A percentile compares a stretch with the other conserved stretches of the same genome.
Evolutionary conservation across 2,888 invertebrate genomes (phyloP).

Genomic region (Pollenia labialis): DNA sequence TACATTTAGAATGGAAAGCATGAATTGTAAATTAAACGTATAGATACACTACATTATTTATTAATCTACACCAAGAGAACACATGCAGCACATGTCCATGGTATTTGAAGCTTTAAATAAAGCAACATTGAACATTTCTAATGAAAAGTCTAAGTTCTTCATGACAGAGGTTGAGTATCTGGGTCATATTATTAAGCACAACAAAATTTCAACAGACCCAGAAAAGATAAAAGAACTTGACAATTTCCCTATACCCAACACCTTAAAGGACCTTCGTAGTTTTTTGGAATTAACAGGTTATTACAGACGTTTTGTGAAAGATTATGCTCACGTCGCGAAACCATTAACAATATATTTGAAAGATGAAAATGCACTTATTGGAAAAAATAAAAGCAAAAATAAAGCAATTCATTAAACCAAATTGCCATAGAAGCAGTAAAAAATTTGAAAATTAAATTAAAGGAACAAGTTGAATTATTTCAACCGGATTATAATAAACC

Average conservation of each 20-base stretch:
- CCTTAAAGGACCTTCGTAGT: neutral
- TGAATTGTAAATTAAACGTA: no score
- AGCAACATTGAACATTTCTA: slow-evolving; percentile 2
- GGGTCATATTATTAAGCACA: slow-evolving; percentile 11
- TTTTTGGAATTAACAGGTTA: neutral
- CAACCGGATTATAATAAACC: no score
- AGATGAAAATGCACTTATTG: neutral
- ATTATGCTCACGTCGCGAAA: neutral
- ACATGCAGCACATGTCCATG: no score
- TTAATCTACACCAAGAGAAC: slow-evolving; percentile 29
- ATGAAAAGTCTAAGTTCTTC: slow-evolving; percentile 20
- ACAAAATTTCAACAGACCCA: slow-evolving; percentile 1
- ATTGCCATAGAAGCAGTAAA: slow-evolving; percentile 34
- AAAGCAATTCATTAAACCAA: neutral
- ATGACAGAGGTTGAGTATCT: slow-evolving; percentile 10
- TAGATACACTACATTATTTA: no score
- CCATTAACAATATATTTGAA: neutral
- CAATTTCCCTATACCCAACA: slow-evolving; percentile 19
- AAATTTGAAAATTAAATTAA: no score
- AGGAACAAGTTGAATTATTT: no score
- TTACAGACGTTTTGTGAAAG: neutral
- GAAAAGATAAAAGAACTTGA: slow-evolving; percentile 16
- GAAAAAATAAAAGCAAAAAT: neutral
- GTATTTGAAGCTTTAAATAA: slow-evolving; percentile 12
- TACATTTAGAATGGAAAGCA: no score